These are phyloP conservation scores for Cabera pusaria DNA, from an alignment of 2,888 invertebrate species.

Conservation along the genomic window DNA sequence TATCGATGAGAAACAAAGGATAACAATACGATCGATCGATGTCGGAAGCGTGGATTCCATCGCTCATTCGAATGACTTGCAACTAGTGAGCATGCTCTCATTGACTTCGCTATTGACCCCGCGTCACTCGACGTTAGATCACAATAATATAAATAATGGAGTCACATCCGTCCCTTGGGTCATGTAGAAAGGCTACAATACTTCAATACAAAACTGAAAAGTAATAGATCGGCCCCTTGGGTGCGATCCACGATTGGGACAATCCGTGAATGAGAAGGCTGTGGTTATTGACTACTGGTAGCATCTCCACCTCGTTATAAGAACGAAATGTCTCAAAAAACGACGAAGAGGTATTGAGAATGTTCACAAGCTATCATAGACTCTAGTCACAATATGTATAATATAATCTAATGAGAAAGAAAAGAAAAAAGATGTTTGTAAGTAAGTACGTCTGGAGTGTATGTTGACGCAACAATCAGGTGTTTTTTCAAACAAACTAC, in stretches of 20 bases:
- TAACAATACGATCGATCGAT: conserved; percentile 56
- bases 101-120: conserved; percentile 79
- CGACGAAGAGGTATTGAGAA: conserved; percentile 12
- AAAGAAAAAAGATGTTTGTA: no score
- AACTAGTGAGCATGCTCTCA: conserved; percentile 72
- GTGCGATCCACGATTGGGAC: conserved; percentile 46
- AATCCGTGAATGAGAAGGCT: conserved; percentile 42
- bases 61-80: conserved; percentile 76
- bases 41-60: conserved; percentile 77
- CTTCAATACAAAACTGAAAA: conserved; percentile 50
- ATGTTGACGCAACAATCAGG: conserved; percentile 19
- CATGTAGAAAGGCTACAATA: conserved; percentile 51
- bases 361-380: conserved; percentile 2
- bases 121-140: conserved; percentile 59
- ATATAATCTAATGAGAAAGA: no score
- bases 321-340: conserved; percentile 10
- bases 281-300: conserved; percentile 45
- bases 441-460: background rate
- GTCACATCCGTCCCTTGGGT: conserved; percentile 66
- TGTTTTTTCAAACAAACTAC: conserved; percentile 32
- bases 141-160: conserved; percentile 74
- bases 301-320: conserved; percentile 17
- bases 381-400: no score
- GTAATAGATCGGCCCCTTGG: conserved; percentile 68
- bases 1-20: conserved; percentile 55